Evolutionary conservation across 92 coral and sea anemone genomes (phyloP), one percentile per base, ranked within the genome.

Genomic region (Paramuricea clavata): DNA sequence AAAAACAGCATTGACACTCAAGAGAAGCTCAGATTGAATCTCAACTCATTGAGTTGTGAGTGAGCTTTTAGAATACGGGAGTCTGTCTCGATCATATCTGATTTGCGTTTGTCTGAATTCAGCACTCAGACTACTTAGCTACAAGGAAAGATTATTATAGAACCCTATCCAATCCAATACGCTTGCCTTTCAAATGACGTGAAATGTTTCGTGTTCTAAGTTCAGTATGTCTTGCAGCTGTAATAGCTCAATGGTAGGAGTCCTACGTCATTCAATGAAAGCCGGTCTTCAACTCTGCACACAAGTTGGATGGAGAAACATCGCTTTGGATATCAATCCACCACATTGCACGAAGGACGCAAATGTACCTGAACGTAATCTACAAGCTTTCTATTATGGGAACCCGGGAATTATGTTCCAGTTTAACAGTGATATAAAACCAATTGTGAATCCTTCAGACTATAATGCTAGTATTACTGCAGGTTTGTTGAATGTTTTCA

Each of bases 321-420:
- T 95, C 13, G 83, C 90, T 12, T 86, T 76, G 49, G 81, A 85
- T 43, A 90, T 56, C n/a, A 69, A 83, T 21, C 54, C 68, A 49
- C 82, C 82, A 49, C 67, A 57, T 11, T 95, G 98, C 49, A 42
- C 49, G 22, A 68, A 56, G 35, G 68, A 49, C 1, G 27, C 69
- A 1, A 93, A 85, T 69, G 78, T 93, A 16, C 94, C 96, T 21
- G 82, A 86, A 85, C 92, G 60, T 49, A 72, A 88, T 76, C 83
- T 84, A n/a, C 91, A 88, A 41, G 83, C 92, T 35, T 89, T 91
- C 59, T 84, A 78, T 72, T 35, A 47, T 39, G 83, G 95, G 69
- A 89, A 81, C 22, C 92, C 92, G 85, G 97, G 95, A 0, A 43
- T 91, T 41, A 73, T 95, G 41, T 89, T 93, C 75, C 98, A 92